phyloP scores from a whole-genome alignment of 2,888 invertebrate genomes.

The Alloscopus bannaensis region DNA sequence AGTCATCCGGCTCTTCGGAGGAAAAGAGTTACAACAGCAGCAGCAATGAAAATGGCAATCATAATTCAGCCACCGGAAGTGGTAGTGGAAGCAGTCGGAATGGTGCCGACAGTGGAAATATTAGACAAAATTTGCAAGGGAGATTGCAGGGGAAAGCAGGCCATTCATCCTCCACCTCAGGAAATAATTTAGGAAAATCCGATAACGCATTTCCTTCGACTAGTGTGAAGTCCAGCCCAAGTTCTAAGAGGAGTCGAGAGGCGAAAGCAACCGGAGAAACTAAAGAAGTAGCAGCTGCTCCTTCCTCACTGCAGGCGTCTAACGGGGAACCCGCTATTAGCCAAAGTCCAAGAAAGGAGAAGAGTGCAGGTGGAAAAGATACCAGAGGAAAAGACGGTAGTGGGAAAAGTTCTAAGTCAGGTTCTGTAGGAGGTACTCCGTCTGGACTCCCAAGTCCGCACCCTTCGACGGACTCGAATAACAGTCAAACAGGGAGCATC shows the following conservation, averaged over 20 bases:
- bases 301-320: constrained; percentile 16
- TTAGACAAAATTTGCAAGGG: constrained; percentile 63
- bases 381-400: constrained; percentile 21
- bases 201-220: constrained; percentile 50
- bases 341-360: constrained; percentile 48
- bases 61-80: constrained; percentile 63
- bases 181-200: constrained; percentile 64
- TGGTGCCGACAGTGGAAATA: constrained; percentile 50
- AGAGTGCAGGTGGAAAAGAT: constrained; percentile 49
- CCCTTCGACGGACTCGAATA: constrained; percentile 18
- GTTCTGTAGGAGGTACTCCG: constrained; percentile 26
- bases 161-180: constrained; percentile 48
- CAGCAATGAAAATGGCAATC: constrained; percentile 61
- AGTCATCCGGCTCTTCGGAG: constrained; percentile 62
- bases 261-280: constrained; percentile 39
- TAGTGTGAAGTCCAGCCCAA: constrained; percentile 41
- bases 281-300: constrained; percentile 10
- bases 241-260: constrained; percentile 54
- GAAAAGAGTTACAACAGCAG: constrained; percentile 60
- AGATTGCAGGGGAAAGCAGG: constrained; percentile 61
- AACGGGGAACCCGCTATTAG: constrained; percentile 46
- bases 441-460: constrained; percentile 17
- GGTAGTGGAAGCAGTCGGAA: constrained; percentile 53
- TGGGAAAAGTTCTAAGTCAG: constrained; percentile 54
- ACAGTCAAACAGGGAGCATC: constrained; percentile 48